A percentile compares a stretch with the other conserved stretches of the same genome.
phyloP scores from a whole-genome alignment of 2,888 invertebrate species.

The Campopleginae sp. region DNA sequence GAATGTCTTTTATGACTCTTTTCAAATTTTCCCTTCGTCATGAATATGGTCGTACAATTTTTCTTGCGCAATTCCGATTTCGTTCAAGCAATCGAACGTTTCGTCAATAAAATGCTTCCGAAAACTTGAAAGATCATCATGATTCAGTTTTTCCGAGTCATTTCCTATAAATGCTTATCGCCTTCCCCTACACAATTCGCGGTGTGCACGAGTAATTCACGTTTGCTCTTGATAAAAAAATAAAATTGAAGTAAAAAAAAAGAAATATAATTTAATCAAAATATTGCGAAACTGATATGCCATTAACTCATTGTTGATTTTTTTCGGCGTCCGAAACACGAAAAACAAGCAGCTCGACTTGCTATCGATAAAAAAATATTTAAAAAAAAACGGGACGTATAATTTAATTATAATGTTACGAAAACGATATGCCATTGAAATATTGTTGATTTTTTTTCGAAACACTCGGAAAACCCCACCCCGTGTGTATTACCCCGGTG shows the following conservation, averaged over 20 bases:
- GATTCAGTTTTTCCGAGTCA: not conserved
- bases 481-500: too few species aligned
- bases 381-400: not conserved
- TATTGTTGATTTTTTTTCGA: not conserved
- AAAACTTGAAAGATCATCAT: not conserved
- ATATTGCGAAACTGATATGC: not conserved
- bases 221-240: not conserved
- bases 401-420: not conserved
- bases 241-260: not conserved
- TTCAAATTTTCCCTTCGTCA: not conserved
- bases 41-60: not conserved
- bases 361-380: not conserved
- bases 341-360: not conserved
- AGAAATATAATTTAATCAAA: not conserved
- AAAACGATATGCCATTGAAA: not conserved
- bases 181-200: not conserved
- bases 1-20: not conserved
- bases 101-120: not conserved
- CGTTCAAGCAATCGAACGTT: not conserved
- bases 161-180: not conserved
- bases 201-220: not conserved
- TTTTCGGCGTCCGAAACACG: not conserved
- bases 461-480: too few species aligned
- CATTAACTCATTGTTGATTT: not conserved
- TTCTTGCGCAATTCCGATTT: not conserved